Percentiles rank a stretch among this genome's conserved stretches.
Evolutionary conservation across 2,888 invertebrate species (phyloP).

Genomic region (Erebia ligea): DNA sequence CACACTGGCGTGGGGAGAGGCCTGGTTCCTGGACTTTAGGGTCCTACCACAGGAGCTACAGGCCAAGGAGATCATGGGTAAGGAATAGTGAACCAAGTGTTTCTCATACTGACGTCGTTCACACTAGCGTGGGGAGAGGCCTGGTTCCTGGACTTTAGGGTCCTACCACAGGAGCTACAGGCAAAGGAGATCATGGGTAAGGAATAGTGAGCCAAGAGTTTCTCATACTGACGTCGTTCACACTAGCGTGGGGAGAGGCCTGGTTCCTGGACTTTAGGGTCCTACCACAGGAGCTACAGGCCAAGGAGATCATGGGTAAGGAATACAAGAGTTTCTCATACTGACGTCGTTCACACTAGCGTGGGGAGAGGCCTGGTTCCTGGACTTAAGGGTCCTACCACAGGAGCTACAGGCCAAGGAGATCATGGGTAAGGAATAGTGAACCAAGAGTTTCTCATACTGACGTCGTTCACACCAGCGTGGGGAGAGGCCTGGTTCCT

Average conservation of each 20-base stretch:
- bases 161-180: conserved; percentile 92
- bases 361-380: conserved; percentile 97
- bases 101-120: conserved; percentile 88
- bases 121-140: conserved; percentile 96
- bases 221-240: conserved; percentile 88
- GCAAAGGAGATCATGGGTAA: conserved; percentile 83
- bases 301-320: conserved; percentile 80
- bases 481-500: conserved; percentile 98
- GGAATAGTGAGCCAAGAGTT: conserved; percentile 76
- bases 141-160: conserved; percentile 96
- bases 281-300: conserved; percentile 92
- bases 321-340: conserved; percentile 74
- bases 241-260: conserved; percentile 95
- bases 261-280: conserved; percentile 97
- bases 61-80: conserved; percentile 83
- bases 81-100: conserved; percentile 73
- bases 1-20: conserved; percentile 95
- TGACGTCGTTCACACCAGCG: conserved; percentile 92
- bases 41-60: conserved; percentile 93
- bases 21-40: conserved; percentile 96
- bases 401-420: conserved; percentile 90
- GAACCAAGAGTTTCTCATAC: conserved; percentile 79
- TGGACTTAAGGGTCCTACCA: conserved; percentile 95
- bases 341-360: conserved; percentile 92
- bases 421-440: conserved; percentile 67